These are phyloP conservation scores for Polypedilum vanderplanki DNA, from an alignment of 1,140 invertebrate genomes.

Conservation along the genomic window DNA sequence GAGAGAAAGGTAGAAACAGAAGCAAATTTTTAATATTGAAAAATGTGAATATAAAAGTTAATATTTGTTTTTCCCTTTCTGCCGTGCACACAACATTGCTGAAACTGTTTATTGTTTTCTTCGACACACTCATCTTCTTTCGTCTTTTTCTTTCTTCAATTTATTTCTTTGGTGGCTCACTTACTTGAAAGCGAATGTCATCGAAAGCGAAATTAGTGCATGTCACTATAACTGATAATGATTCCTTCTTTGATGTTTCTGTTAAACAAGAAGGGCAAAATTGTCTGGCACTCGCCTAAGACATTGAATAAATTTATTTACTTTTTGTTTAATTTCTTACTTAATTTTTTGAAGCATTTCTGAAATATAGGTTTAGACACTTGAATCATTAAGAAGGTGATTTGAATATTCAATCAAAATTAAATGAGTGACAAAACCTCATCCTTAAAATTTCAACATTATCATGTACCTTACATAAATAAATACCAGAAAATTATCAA, in stretches of 20 bases:
- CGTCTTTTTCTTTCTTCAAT: background rate
- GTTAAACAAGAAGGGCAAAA: background rate
- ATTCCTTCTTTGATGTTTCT: background rate
- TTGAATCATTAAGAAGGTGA: no score
- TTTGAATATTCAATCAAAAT: background rate
- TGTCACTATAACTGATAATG: constrained; percentile 5
- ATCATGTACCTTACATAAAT: no score
- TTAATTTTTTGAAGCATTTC: background rate
- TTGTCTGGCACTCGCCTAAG: background rate
- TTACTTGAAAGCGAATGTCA: background rate
- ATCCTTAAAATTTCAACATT: no score
- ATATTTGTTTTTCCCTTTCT: background rate
- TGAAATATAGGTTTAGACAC: background rate
- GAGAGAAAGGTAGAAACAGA: background rate
- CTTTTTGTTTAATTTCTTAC: background rate
- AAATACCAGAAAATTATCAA: no score
- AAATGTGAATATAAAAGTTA: background rate
- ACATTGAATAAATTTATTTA: background rate
- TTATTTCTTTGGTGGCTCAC: background rate
- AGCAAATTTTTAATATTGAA: background rate
- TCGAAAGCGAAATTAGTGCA: background rate
- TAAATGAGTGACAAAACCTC: no score
- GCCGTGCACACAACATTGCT: background rate
- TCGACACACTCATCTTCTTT: background rate
- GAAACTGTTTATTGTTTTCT: no score